Conservation (phyloP, 1,140 invertebrate species). For the Drosophila watanabei region DNA sequence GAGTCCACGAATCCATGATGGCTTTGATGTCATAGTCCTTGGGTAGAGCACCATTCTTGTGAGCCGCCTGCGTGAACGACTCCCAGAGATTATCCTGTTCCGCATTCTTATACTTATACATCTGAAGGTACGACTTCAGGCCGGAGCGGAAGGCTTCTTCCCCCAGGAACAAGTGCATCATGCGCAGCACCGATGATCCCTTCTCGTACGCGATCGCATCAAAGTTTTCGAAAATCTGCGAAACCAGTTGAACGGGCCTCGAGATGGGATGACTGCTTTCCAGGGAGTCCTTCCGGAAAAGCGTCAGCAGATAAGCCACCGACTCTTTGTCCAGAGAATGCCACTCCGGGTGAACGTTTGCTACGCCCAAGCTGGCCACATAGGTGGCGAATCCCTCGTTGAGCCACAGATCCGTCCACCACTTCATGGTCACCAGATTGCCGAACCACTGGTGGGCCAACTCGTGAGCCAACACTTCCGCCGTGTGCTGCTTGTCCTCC, state of each 20-base stretch:
- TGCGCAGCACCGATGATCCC: constrained; percentile 92
- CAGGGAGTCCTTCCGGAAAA: constrained; percentile 87
- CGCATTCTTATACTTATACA: constrained; percentile 89
- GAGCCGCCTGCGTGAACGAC: constrained; percentile 88
- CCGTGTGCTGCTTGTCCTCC: constrained; percentile 88
- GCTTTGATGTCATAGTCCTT: constrained; percentile 87
- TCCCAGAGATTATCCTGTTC: constrained; percentile 94
- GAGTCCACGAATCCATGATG: constrained; percentile 93
- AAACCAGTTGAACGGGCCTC: constrained; percentile 88
- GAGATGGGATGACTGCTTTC: constrained; percentile 88
- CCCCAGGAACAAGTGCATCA: constrained; percentile 95
- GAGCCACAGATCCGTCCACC: constrained; percentile 95
- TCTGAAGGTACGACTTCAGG: constrained; percentile 88
- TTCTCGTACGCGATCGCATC: constrained; percentile 96
- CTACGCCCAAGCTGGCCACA: constrained; percentile 87
- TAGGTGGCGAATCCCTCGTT: constrained; percentile 95
- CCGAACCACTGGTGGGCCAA: constrained; percentile 1
- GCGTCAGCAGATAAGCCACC: constrained; percentile 86
- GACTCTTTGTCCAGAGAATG: constrained; percentile 89
- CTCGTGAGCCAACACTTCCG: constrained; percentile 50
- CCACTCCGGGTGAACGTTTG: constrained; percentile 88
- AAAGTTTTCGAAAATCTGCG: constrained; percentile 94
- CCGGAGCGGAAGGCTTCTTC: constrained; percentile 90
- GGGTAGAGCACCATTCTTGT: constrained; percentile 86
- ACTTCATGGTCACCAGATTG: neutral